Conservation (phyloP, 2,113 vertebrate genomes). For the Callithrix jacchus region DNA sequence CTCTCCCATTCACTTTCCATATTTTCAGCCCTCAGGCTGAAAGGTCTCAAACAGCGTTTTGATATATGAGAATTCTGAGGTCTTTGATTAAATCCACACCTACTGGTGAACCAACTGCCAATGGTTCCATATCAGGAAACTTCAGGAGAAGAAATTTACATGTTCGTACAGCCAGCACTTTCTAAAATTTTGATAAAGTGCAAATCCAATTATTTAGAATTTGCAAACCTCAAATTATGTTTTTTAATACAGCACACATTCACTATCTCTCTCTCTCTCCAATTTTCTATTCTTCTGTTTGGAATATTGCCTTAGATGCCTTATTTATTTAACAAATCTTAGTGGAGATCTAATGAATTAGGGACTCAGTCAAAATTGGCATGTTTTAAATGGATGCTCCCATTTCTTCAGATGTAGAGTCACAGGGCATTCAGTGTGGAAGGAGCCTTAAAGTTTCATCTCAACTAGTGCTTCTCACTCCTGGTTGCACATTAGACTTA, state of each 20-base stretch:
- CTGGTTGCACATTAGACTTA: neutral
- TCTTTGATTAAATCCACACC: conserved; percentile 72
- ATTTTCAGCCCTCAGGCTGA: conserved; percentile 73
- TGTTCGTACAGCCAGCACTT: conserved; percentile 54
- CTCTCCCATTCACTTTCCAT: conserved; percentile 62
- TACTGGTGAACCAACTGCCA: conserved; percentile 69
- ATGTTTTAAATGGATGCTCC: neutral
- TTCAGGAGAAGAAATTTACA: conserved; percentile 44
- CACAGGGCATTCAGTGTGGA: conserved; percentile 6
- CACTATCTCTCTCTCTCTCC: neutral
- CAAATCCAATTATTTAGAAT: conserved; percentile 66
- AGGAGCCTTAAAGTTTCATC: neutral
- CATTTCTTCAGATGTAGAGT: neutral
- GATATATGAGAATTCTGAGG: conserved; percentile 63
- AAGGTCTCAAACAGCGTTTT: conserved; percentile 67
- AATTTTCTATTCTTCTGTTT: conserved; percentile 24
- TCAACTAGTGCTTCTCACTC: neutral
- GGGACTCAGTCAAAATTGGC: neutral
- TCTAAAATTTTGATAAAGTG: conserved; percentile 59
- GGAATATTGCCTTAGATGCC: conserved; percentile 5
- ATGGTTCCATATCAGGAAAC: conserved; percentile 62
- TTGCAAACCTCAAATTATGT: conserved; percentile 45
- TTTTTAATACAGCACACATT: neutral
- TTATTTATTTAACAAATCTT: conserved; percentile 31
- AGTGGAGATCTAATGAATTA: conserved; percentile 9